Conservation (phyloP, 2,797 vertebrate species). For the Spea hammondii region DNA sequence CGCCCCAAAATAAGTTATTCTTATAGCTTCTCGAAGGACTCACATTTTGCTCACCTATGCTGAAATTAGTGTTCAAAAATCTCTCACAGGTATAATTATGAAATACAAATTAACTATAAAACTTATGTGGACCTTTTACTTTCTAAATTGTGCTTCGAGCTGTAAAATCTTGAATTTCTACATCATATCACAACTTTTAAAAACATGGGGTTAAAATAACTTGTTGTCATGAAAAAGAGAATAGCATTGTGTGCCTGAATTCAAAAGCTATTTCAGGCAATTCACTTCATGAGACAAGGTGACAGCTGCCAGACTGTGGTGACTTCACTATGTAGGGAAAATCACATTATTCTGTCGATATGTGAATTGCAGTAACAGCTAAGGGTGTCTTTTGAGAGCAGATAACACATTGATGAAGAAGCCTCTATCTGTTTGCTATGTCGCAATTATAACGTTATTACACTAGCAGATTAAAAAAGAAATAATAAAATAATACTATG, state of each 20-base stretch:
- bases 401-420: background rate
- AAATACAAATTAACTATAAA: too few species aligned
- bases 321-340: conserved; percentile 29
- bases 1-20: too few species aligned
- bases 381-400: background rate
- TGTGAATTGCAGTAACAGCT: conserved; percentile 19
- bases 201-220: background rate
- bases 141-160: too few species aligned
- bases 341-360: conserved; percentile 35
- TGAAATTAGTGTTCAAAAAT: too few species aligned
- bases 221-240: conserved; percentile 1
- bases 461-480: too few species aligned
- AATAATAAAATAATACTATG: too few species aligned
- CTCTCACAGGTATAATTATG: too few species aligned
- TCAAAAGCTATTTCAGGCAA: conserved; percentile 42
- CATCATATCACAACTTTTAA: too few species aligned
- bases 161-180: too few species aligned
- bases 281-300: conserved; percentile 29
- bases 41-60: too few species aligned
- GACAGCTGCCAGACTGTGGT: conserved; percentile 44
- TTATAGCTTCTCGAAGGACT: too few species aligned
- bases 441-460: background rate
- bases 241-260: conserved; percentile 8
- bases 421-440: background rate
- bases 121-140: too few species aligned